These are phyloP conservation scores for Myotis planiceps DNA, from an alignment of 2,797 vertebrate genomes.

Conservation along the genomic window DNA sequence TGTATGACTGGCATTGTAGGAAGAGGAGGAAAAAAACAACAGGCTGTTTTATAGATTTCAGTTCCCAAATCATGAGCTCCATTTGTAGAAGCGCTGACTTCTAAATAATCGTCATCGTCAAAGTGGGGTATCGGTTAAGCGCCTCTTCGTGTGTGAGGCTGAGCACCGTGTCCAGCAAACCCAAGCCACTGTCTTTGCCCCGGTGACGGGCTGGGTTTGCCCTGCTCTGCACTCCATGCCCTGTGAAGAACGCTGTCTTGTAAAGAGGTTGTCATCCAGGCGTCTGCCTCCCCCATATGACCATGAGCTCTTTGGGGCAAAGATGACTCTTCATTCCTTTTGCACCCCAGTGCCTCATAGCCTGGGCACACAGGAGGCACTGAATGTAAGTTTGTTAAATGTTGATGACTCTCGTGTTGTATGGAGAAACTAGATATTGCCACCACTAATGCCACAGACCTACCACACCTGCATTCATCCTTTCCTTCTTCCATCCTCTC, in stretches of 20 bases:
- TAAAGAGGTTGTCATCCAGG: neutral
- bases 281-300: neutral
- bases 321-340: neutral
- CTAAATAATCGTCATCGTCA: neutral
- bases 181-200: neutral
- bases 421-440: neutral
- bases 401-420: neutral
- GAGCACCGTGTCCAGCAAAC: neutral
- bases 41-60: neutral
- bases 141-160: neutral
- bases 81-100: constrained; percentile 22
- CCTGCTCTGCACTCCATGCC: neutral
- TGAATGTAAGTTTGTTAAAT: neutral
- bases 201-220: too few relatives aligned
- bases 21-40: neutral
- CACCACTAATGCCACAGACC: neutral
- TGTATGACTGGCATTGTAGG: neutral
- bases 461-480: too few relatives aligned
- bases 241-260: neutral
- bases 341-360: neutral
- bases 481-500: neutral
- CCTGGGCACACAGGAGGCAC: neutral
- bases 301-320: neutral
- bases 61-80: neutral
- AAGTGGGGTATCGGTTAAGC: neutral